phyloP scores from a whole-genome alignment of 2,113 vertebrate genomes.

The Oncorhynchus gorbuscha region DNA sequence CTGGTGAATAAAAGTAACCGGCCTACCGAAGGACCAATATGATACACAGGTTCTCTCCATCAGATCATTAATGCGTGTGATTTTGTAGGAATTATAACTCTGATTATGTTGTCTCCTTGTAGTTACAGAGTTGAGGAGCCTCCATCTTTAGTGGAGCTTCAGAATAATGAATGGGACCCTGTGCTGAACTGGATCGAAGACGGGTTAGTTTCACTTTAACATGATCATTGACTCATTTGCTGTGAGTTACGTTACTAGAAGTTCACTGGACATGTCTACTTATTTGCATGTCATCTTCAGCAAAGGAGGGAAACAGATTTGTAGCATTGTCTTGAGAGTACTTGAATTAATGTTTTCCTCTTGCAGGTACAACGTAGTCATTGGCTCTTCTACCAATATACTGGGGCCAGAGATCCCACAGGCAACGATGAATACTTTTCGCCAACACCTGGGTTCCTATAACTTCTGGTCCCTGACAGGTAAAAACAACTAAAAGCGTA shows the following conservation, averaged over 20 bases:
- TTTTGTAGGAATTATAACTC: not conserved
- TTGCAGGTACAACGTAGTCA: constrained; percentile 85
- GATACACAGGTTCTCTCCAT: not conserved
- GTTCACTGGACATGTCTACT: not conserved
- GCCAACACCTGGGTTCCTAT: constrained; percentile 87
- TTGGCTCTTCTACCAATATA: constrained; percentile 89
- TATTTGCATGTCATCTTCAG: not conserved
- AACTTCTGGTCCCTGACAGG: constrained; percentile 94
- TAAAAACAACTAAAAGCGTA: constrained; percentile 40
- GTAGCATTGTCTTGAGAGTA: constrained; percentile 3
- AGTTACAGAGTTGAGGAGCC: constrained; percentile 97
- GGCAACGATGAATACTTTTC: constrained; percentile 83
- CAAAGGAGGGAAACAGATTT: not conserved
- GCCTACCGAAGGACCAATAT: too few species aligned
- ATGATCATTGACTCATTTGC: not conserved
- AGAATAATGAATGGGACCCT: constrained; percentile 94
- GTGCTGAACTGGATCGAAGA: constrained; percentile 88
- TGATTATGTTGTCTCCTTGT: constrained; percentile 3
- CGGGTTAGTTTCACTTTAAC: constrained; percentile 71
- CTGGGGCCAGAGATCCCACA: constrained; percentile 87
- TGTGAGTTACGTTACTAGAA: not conserved
- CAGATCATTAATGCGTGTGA: not conserved
- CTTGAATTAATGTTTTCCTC: not conserved
- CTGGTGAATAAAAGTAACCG: too few species aligned
- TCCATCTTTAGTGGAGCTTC: constrained; percentile 86